Percentiles rank a stretch among this genome's conserved stretches.
Conservation (phyloP, 1,140 invertebrate species). For the Schmidtea mediterranea region DNA sequence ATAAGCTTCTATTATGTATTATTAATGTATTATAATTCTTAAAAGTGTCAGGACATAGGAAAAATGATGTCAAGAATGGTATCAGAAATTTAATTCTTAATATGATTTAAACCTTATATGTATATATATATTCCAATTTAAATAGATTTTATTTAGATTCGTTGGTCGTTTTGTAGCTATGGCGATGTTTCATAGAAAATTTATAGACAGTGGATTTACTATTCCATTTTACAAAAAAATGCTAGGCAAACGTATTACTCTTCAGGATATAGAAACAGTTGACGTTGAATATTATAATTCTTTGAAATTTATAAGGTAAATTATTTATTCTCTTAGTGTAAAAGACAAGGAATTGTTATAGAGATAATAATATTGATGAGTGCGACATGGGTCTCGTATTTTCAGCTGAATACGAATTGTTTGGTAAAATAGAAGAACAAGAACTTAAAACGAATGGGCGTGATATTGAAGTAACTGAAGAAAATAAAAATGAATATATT, state of each 20-base stretch:
- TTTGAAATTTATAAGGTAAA: constrained; percentile 41
- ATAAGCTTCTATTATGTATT: too few relatives aligned
- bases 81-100: too few relatives aligned
- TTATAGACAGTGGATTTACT: constrained; percentile 96
- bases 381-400: constrained; percentile 81
- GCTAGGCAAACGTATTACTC: not conserved
- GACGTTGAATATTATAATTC: constrained; percentile 50
- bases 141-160: constrained; percentile 48
- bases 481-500: constrained; percentile 85
- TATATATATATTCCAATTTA: too few relatives aligned
- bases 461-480: constrained; percentile 53
- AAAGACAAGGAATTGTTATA: constrained; percentile 21
- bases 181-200: constrained; percentile 91
- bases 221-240: constrained; percentile 38
- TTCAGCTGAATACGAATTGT: constrained; percentile 83
- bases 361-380: constrained; percentile 83
- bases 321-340: too few relatives aligned
- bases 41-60: too few relatives aligned
- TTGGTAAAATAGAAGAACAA: constrained; percentile 59
- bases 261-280: constrained; percentile 5
- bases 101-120: too few relatives aligned
- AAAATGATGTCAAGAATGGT: too few relatives aligned
- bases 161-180: constrained; percentile 97
- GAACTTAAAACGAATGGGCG: constrained; percentile 61
- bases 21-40: too few relatives aligned